Conservation (phyloP, 2,113 vertebrate genomes). For the Seriola rivoliana region DNA sequence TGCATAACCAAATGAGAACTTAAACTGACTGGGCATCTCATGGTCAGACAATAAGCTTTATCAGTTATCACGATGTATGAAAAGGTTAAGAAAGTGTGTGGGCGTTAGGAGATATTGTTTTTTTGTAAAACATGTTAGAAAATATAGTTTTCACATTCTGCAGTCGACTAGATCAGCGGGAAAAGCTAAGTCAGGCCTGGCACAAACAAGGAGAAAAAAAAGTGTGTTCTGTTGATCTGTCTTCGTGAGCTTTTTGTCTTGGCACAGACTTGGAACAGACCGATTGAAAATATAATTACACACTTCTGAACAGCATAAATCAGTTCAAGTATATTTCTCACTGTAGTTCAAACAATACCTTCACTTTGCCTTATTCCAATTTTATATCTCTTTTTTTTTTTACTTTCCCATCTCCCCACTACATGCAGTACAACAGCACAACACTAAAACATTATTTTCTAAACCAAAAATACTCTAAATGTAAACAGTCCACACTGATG, state of each 20-base stretch:
- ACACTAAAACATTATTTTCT: constrained; percentile 4
- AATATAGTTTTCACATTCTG: neutral
- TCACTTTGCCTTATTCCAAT: constrained; percentile 68
- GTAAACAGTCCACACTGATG: constrained; percentile 3
- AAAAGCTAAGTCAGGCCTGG: neutral
- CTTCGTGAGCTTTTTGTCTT: constrained; percentile 42
- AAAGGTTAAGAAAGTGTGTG: constrained; percentile 9
- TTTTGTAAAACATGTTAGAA: constrained; percentile 12
- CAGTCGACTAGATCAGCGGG: neutral
- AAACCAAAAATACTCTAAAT: constrained; percentile 46
- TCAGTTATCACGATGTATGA: constrained; percentile 17
- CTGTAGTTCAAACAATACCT: constrained; percentile 25
- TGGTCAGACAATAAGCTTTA: constrained; percentile 72
- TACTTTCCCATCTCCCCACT: neutral
- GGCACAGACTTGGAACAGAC: constrained; percentile 19
- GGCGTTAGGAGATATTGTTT: neutral
- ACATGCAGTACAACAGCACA: constrained; percentile 18
- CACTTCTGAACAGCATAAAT: constrained; percentile 9
- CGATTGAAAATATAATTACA: constrained; percentile 12
- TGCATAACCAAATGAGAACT: constrained; percentile 65
- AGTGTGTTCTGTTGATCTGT: constrained; percentile 11
- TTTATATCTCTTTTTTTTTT: constrained; percentile 12
- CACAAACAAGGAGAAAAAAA: constrained; percentile 4
- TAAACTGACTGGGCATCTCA: constrained; percentile 38
- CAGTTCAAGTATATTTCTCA: constrained; percentile 26